Conservation (phyloP, 2,113 vertebrate genomes). For the Mirounga angustirostris region DNA sequence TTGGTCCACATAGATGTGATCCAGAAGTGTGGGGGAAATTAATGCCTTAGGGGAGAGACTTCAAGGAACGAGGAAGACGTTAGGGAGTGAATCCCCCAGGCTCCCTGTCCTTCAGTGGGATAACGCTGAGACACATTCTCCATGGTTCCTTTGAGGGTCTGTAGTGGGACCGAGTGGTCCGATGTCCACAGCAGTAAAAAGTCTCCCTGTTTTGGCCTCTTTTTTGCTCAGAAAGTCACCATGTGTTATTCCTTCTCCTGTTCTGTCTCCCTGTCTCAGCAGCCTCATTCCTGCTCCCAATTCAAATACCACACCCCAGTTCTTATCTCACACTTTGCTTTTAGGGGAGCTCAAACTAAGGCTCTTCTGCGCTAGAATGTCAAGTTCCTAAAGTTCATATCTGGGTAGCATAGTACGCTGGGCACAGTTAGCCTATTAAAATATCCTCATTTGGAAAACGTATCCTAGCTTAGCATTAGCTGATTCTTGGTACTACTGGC, state of each 20-base stretch:
- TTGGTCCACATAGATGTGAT: background rate
- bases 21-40: background rate
- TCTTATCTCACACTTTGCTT: background rate
- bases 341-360: background rate
- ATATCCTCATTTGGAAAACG: conserved; percentile 29
- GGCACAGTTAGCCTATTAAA: background rate
- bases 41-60: background rate
- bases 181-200: background rate
- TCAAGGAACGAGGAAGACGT: background rate
- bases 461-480: background rate
- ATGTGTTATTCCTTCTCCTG: background rate
- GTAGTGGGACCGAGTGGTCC: background rate
- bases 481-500: background rate
- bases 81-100: background rate
- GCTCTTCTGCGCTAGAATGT: background rate
- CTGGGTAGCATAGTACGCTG: background rate
- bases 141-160: background rate
- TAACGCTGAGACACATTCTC: background rate
- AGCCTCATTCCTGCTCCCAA: background rate
- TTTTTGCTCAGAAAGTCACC: background rate
- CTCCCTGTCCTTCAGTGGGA: background rate
- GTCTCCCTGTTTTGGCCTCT: background rate
- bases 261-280: background rate
- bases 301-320: background rate
- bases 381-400: background rate